Evolutionary conservation across 2,888 invertebrate genomes (phyloP).

Genomic region (Dastarcus helophoroides): DNA sequence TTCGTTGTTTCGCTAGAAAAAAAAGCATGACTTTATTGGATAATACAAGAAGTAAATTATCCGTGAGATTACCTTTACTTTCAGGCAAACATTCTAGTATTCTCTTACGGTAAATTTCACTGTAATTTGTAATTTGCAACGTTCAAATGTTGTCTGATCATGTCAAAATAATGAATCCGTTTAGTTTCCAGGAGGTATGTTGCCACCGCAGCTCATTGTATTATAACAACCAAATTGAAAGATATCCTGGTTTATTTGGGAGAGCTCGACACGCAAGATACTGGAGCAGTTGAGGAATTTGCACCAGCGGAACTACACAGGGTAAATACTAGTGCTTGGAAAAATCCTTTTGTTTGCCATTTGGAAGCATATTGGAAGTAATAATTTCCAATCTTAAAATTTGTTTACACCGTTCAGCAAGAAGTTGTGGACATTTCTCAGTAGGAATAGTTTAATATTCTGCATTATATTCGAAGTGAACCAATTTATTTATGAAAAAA

Average conservation of each 20-base stretch:
- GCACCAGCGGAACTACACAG: constrained; percentile 53
- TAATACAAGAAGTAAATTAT: too few species aligned
- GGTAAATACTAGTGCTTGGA: too few species aligned
- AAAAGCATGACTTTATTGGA: too few species aligned
- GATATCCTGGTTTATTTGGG: constrained; percentile 71
- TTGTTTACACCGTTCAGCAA: too few species aligned
- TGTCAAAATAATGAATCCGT: constrained; percentile 12
- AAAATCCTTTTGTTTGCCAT: too few species aligned
- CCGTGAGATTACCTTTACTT: constrained; percentile 1
- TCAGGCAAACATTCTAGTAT: neutral
- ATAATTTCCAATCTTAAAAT: too few species aligned
- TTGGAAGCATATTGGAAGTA: too few species aligned
- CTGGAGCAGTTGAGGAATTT: constrained; percentile 48
- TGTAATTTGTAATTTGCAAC: neutral
- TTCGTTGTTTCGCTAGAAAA: too few species aligned
- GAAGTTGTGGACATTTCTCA: too few species aligned
- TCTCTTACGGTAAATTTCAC: neutral
- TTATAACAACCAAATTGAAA: constrained; percentile 58
- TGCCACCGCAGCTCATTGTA: constrained; percentile 76
- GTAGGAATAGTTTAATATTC: too few species aligned
- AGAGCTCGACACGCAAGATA: constrained; percentile 66
- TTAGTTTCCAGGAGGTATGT: constrained; percentile 59
- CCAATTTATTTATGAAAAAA: too few species aligned
- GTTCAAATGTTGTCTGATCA: neutral
- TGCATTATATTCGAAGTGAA: too few species aligned